These are phyloP conservation scores for Parambassis ranga DNA, from an alignment of 2,797 vertebrate genomes.

Conservation along the genomic window DNA sequence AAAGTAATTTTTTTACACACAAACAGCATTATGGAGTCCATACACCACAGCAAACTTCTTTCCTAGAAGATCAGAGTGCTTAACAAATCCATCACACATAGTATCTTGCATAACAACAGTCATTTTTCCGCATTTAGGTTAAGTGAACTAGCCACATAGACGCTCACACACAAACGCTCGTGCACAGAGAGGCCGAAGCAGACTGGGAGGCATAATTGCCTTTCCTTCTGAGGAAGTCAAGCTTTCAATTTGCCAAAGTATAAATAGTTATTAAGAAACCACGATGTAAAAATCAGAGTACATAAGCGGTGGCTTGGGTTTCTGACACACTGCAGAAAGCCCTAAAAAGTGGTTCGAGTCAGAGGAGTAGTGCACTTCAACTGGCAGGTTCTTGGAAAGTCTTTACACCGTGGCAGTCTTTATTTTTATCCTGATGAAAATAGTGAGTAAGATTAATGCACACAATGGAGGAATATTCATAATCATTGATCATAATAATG, in stretches of 20 bases:
- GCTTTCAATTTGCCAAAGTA: slow-evolving; percentile 69
- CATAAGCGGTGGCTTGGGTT: slow-evolving; percentile 51
- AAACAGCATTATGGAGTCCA: background rate
- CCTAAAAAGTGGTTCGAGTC: slow-evolving; percentile 30
- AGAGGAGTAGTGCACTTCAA: slow-evolving; percentile 12
- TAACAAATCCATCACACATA: slow-evolving; percentile 26
- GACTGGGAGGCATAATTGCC: slow-evolving; percentile 60
- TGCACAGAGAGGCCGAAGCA: slow-evolving; percentile 38
- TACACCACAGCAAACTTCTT: background rate
- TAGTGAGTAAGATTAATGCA: slow-evolving; percentile 68
- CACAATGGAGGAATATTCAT: slow-evolving; percentile 70
- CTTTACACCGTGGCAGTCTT: slow-evolving; percentile 26
- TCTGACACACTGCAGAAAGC: slow-evolving; percentile 41
- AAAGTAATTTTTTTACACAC: background rate
- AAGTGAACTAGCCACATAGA: slow-evolving; percentile 17
- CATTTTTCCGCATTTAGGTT: slow-evolving; percentile 26
- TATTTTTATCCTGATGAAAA: slow-evolving; percentile 71
- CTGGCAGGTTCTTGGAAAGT: slow-evolving; percentile 45
- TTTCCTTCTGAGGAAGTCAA: slow-evolving; percentile 63
- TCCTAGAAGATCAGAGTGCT: background rate
- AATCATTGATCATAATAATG: slow-evolving; percentile 80
- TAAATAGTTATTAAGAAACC: slow-evolving; percentile 75
- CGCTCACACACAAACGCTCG: slow-evolving; percentile 16
- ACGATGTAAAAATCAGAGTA: slow-evolving; percentile 45
- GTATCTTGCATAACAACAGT: slow-evolving; percentile 23